Conservation (phyloP, 2,888 invertebrate species). For the Ophion ellenae region DNA sequence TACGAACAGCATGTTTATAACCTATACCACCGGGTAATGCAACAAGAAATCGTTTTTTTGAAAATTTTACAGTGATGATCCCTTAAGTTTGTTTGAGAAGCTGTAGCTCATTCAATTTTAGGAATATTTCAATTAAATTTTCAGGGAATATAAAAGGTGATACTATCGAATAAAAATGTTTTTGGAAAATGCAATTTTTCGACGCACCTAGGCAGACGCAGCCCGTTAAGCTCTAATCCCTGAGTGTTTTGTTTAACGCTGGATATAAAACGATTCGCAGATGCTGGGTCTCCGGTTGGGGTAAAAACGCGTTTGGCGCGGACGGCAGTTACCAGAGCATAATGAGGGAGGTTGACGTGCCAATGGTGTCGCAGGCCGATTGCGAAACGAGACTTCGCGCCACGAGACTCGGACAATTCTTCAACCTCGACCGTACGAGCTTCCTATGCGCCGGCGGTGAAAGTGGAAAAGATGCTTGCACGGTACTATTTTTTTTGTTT, state of each 20-base stretch:
- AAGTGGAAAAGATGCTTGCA: conserved; percentile 91
- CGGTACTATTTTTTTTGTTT: conserved; percentile 84
- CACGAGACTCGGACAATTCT: conserved; percentile 88
- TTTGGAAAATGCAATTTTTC: too few relatives aligned
- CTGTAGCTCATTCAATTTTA: too few relatives aligned
- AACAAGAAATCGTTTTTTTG: too few relatives aligned
- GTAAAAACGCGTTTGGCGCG: conserved; percentile 89
- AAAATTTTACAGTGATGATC: too few relatives aligned
- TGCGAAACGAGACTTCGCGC: conserved; percentile 88
- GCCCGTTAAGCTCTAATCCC: not conserved
- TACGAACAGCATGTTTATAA: too few relatives aligned
- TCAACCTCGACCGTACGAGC: conserved; percentile 87
- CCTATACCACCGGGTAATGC: too few relatives aligned
- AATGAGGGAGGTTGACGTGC: conserved; percentile 91
- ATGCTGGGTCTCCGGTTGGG: conserved; percentile 94
- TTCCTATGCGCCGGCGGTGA: conserved; percentile 93
- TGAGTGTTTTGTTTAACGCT: not conserved
- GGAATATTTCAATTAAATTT: too few relatives aligned
- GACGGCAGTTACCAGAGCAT: conserved; percentile 87
- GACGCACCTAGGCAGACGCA: too few relatives aligned
- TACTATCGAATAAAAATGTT: too few relatives aligned
- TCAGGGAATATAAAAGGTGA: too few relatives aligned
- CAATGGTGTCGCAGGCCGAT: conserved; percentile 87
- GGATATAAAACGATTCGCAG: conserved; percentile 70
- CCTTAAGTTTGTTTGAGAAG: too few relatives aligned